phyloP scores from a whole-genome alignment of 2,797 vertebrate species.

The Rhinichthys osculus region DNA sequence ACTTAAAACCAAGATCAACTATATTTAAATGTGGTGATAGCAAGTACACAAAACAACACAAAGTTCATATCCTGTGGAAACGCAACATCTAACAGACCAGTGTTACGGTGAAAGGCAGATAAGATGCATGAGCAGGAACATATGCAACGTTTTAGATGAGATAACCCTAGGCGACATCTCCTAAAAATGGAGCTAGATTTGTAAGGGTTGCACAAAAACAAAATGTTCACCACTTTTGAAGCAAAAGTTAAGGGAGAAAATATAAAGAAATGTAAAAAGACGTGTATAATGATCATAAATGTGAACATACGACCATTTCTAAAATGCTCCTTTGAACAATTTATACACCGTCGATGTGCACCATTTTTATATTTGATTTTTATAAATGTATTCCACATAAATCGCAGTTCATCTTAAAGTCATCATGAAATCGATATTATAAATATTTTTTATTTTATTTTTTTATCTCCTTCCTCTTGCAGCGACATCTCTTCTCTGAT shows the following conservation, averaged over 20 bases:
- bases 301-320: background rate
- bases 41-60: constrained; percentile 35
- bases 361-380: too few species aligned
- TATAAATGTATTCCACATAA: background rate
- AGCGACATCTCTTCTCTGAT: too few species aligned
- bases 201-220: background rate
- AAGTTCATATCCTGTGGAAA: constrained; percentile 41
- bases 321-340: background rate
- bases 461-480: too few species aligned
- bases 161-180: background rate
- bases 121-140: background rate
- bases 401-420: background rate
- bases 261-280: too few species aligned
- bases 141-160: background rate
- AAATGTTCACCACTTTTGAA: background rate
- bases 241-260: background rate
- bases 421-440: too few species aligned
- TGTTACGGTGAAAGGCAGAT: background rate
- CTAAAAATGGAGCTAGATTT: background rate
- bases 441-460: too few species aligned
- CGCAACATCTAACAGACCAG: background rate
- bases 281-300: background rate
- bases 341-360: background rate
- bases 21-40: constrained; percentile 35
- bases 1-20: constrained; percentile 23